These are phyloP conservation scores for Marcusenius ussheri DNA, from an alignment of 2,113 vertebrate genomes.

Conservation along the genomic window DNA sequence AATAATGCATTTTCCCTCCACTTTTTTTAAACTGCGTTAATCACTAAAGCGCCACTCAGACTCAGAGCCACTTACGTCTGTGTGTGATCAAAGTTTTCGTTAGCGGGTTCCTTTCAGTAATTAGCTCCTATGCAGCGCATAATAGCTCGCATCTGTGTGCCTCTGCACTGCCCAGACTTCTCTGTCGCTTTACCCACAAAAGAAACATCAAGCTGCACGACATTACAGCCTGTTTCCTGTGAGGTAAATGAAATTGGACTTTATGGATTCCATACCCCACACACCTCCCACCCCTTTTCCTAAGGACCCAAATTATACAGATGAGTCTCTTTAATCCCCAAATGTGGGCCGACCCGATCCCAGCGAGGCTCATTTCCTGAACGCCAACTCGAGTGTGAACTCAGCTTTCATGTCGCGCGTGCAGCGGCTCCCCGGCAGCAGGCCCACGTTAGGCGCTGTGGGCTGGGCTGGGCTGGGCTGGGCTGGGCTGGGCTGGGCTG, in stretches of 20 bases:
- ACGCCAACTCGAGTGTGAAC: slow-evolving; percentile 8
- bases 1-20: background rate
- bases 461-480: background rate
- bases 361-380: slow-evolving; percentile 23
- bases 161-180: background rate
- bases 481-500: background rate
- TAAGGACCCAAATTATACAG: slow-evolving; percentile 1
- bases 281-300: background rate
- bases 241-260: slow-evolving; percentile 30
- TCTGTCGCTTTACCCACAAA: background rate
- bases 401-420: background rate
- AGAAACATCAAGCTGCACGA: slow-evolving; percentile 22
- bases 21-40: background rate
- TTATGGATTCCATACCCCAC: slow-evolving; percentile 9
- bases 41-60: background rate
- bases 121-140: slow-evolving; percentile 15
- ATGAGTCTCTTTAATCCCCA: slow-evolving; percentile 15
- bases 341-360: slow-evolving; percentile 15
- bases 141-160: slow-evolving; percentile 21
- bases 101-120: slow-evolving; percentile 13
- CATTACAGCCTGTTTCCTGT: slow-evolving; percentile 27
- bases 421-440: background rate
- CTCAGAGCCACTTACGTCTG: background rate
- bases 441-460: background rate
- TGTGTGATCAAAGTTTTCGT: slow-evolving; percentile 15